Percentiles rank a stretch among this genome's conserved stretches.
Conservation (phyloP, 2,888 invertebrate species). For the Drosophila kambysellisi region DNA sequence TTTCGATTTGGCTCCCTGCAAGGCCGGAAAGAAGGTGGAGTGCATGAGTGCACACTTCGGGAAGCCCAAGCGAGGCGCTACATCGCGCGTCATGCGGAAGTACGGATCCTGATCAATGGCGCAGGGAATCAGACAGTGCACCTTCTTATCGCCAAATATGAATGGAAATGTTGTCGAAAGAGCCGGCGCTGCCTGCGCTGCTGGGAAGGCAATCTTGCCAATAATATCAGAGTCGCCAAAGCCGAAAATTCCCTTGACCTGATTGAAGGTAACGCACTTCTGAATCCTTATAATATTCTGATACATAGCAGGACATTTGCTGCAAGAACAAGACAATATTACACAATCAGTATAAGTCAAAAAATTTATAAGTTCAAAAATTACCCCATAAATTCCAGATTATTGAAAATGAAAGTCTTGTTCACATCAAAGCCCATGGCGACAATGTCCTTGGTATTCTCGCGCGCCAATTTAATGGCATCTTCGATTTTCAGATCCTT, state of each 20-base stretch:
- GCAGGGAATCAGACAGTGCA: constrained; percentile 93
- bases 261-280: constrained; percentile 98
- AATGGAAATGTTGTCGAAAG: constrained; percentile 95
- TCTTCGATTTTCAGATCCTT: constrained; percentile 96
- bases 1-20: constrained; percentile 98
- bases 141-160: constrained; percentile 92
- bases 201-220: constrained; percentile 98
- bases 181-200: constrained; percentile 97
- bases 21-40: constrained; percentile 95
- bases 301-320: constrained; percentile 95
- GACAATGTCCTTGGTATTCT: constrained; percentile 99
- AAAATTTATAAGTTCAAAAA: constrained; percentile 81
- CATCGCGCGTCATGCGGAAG: constrained; percentile 99
- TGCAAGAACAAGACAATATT: constrained; percentile 84
- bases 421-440: constrained; percentile 97
- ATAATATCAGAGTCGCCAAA: constrained; percentile 98
- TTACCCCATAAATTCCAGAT: constrained; percentile 97
- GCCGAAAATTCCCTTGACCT: constrained; percentile 99
- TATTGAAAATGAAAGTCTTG: constrained; percentile 98
- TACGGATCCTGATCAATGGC: constrained; percentile 99
- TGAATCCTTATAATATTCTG: constrained; percentile 96
- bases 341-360: background rate
- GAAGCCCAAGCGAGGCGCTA: constrained; percentile 95
- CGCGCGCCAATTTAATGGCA: constrained; percentile 92
- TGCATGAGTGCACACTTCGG: constrained; percentile 95